phyloP scores from a whole-genome alignment of 2,113 vertebrate genomes.

The Tragelaphus scriptus region DNA sequence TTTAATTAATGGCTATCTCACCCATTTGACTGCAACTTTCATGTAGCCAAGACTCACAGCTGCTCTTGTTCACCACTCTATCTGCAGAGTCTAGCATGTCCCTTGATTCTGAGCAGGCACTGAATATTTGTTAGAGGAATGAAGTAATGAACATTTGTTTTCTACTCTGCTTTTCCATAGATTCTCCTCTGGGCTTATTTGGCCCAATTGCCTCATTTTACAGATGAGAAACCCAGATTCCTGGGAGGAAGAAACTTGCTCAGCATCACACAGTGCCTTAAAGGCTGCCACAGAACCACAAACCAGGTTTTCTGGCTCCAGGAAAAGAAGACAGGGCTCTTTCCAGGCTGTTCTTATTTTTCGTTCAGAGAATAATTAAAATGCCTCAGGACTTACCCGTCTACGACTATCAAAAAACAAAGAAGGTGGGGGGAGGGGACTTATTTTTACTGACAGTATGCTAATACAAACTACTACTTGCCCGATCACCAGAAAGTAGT shows the following conservation, averaged over 20 bases:
- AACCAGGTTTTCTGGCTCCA: not conserved
- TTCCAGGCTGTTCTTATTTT: not conserved
- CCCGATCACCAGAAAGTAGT: not conserved
- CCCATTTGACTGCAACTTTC: not conserved
- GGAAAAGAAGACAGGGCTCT: not conserved
- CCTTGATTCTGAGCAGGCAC: not conserved
- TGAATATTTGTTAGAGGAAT: not conserved
- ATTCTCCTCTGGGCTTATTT: not conserved
- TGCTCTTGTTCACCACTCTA: not conserved
- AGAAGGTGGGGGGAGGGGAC: not conserved
- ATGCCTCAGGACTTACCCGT: not conserved
- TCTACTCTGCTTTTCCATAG: not conserved
- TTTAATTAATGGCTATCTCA: not conserved
- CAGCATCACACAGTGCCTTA: not conserved
- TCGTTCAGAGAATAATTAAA: not conserved
- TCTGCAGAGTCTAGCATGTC: not conserved
- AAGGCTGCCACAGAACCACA: not conserved
- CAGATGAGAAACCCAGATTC: not conserved
- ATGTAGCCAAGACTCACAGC: not conserved
- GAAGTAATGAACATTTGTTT: not conserved
- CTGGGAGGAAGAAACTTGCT: not conserved
- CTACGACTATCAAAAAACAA: not conserved
- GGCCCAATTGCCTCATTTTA: not conserved
- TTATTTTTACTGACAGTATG: not conserved
- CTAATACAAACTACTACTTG: not conserved